These are phyloP conservation scores for Drosophila villosipedis DNA, from an alignment of 2,888 invertebrate species.

Conservation along the genomic window DNA sequence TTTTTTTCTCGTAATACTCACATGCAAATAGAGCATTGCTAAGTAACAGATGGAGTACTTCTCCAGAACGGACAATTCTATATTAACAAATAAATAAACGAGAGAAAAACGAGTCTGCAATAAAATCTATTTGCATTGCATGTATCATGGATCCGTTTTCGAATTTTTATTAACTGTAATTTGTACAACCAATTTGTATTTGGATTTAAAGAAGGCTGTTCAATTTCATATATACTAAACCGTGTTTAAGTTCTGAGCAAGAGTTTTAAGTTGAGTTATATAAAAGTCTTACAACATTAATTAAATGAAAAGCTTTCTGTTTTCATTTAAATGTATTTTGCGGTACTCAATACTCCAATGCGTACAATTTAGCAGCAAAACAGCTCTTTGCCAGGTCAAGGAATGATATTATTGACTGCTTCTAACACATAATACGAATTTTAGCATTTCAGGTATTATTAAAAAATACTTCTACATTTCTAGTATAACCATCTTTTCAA, in stretches of 20 bases:
- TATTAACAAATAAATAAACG: background rate
- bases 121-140: background rate
- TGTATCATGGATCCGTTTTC: background rate
- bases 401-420: background rate
- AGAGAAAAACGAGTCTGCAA: background rate
- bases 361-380: too few species aligned
- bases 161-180: background rate
- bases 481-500: background rate
- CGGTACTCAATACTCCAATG: too few species aligned
- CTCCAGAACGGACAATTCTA: background rate
- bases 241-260: background rate
- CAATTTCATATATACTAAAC: background rate
- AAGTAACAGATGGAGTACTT: constrained; percentile 12
- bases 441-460: background rate
- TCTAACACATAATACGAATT: too few species aligned
- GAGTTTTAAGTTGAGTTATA: background rate
- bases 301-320: too few species aligned
- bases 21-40: constrained; percentile 14
- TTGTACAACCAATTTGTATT: background rate
- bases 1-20: background rate
- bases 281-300: background rate
- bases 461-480: rapidly evolving
- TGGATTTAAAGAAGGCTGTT: background rate
- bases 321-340: background rate
- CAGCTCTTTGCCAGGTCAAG: background rate